Base-by-base conservation (phyloP, 2,113 vertebrate genomes). In the Antechinus stuartii region DNA sequence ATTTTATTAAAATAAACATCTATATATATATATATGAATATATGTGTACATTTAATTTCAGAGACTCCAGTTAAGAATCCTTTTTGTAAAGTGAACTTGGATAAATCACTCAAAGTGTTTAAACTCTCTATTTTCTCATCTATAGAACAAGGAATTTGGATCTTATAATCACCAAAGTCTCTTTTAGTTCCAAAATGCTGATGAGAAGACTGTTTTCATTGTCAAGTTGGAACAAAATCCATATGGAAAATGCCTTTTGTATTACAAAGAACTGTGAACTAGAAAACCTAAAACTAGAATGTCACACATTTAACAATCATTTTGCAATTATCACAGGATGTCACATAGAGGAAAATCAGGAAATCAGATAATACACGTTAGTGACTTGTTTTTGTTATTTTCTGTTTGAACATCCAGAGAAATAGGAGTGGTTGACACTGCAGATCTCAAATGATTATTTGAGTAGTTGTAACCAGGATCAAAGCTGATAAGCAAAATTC, bases 321-420 rank as follows among this genome's bases (percentile, higher is more conserved):
- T 89, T 91, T 96, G 27, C 50, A 94, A 19, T 95, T 95, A 92
- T 95, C 92, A 97, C 90, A 98, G 93, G 92, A 97, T 96, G 91
- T 92, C 91, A 96, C 57, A 94, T 92, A 93, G 54, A 95, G 47
- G 96, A 96, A 94, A 94, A 68, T 47, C n/a, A 96, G 90, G 92
- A 97, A 95, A 94, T 93, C 91, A 96, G 93, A 94, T 96, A 93
- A 93, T 0, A 95, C 6, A 89, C 6, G 25, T 24, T 93, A 57
- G n/a, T 55, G 90, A 94, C 92, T 96, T 95, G 52, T 56, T 89
- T 97, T 98, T 94, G 76, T 55, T 94, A 93, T 55, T 52, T 91
- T n/a, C 91, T 97, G 52, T 97, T 94, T 94, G 93, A 96, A 92
- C 35, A 94, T 30, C 91, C 68, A 26, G 92, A 96, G 97, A 97